Base-by-base conservation (phyloP, 2,888 invertebrate genomes). In the Ypsolopha sequella region DNA sequence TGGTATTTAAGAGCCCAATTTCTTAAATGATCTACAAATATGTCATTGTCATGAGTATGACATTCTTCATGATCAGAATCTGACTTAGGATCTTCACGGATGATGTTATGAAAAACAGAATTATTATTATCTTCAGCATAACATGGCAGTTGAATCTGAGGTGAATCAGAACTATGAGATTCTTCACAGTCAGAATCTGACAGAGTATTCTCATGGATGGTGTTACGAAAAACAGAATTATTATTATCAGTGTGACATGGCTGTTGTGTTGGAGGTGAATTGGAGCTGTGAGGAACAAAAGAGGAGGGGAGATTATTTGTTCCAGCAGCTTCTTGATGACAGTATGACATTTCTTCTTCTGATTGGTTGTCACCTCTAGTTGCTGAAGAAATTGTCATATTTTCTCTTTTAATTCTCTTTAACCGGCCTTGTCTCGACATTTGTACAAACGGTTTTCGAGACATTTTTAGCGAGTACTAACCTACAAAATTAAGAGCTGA, bases 1-100 rank as follows among this genome's bases (percentile, higher is more conserved):
- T 49, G 52, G 49, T 52, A 52, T 49, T 52, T 52, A 33, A 52
- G 44, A 52, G 47, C 51, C 51, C 51, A 51, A 47, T 51, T 35
- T 50, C 52, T 41, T 52, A 36, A 50, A 14, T 33, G 6, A 36
- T 35, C 44, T 13, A 45, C 34, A 36, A 50, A 35, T 13, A 13
- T 43, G 6, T 43, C 43, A 43, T 43, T 43, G 14, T 13, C 14
- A 43, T 43, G 14, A 43, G 43, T 43, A 11, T 13, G 1, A 13
- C 8, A 13, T 7, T 43, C 14, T 43, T 43, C 43, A 43, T 43
- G 43, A 13, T 43, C 43, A 14, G 14, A 11, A 43, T 49, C 41
- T 38, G 48, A 48, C 38, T 36, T 11, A 39, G 48, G 38, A 48
- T 13, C 38, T 48, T 48, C 38, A 14, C 38, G 13, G 38, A 48